phyloP scores from a whole-genome alignment of 2,888 invertebrate species.

The Leptinotarsa peninsularis region DNA sequence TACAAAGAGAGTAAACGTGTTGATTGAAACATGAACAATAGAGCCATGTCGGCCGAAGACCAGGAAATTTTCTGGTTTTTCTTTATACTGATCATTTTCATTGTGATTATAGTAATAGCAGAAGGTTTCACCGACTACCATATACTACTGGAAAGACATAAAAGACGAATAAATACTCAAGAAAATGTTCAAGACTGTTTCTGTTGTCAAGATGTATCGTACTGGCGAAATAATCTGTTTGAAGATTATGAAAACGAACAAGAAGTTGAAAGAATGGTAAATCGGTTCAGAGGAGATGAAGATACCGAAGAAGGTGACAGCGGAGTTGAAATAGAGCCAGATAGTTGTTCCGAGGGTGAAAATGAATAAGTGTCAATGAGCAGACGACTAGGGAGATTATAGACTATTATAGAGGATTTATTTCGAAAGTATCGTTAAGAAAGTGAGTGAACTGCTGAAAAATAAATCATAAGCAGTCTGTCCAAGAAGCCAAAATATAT shows the following conservation, averaged over 20 bases:
- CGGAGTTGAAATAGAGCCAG: background rate
- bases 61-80: background rate
- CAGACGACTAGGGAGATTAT: background rate
- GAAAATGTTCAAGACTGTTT: background rate
- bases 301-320: background rate
- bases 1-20: background rate
- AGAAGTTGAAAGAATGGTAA: background rate
- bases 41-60: background rate
- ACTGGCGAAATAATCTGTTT: background rate
- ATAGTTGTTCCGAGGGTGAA: background rate
- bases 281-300: background rate
- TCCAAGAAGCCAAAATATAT: no score
- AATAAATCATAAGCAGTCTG: no score
- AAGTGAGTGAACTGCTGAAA: no score
- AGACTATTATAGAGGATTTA: background rate
- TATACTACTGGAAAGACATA: background rate
- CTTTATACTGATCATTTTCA: background rate
- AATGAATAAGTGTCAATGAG: background rate
- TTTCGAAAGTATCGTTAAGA: background rate
- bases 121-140: background rate
- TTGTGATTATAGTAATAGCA: background rate
- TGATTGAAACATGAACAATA: background rate
- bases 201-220: background rate
- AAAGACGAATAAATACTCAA: background rate
- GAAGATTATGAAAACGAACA: background rate